These are phyloP conservation scores for Dreissena rostriformis DNA, from an alignment of 1,140 invertebrate genomes.

Conservation along the genomic window DNA sequence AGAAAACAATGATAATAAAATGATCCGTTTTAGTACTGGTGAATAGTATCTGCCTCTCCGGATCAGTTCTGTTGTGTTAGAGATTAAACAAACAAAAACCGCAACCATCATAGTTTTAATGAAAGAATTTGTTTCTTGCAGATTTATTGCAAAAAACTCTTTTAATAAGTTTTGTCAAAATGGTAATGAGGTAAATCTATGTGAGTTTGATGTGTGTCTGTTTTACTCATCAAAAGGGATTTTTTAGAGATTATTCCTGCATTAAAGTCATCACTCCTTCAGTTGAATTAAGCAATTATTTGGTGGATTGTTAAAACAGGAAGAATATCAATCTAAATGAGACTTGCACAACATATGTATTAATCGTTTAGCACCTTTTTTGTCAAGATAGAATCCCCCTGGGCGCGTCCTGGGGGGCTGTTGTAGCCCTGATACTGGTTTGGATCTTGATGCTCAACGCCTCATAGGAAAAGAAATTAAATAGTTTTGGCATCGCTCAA, in stretches of 20 bases:
- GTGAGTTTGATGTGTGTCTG: not conserved
- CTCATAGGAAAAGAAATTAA: constrained; percentile 49
- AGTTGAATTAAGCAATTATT: not conserved
- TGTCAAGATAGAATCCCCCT: not conserved
- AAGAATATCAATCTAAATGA: not conserved
- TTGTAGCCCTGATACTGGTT: constrained; percentile 14
- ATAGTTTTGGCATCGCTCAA: constrained; percentile 15
- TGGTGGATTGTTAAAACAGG: not conserved
- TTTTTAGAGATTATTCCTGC: not conserved
- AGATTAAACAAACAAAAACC: not conserved
- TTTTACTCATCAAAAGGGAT: not conserved
- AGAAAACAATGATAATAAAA: too few species aligned
- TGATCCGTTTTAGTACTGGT: too few species aligned
- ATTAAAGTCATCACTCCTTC: not conserved
- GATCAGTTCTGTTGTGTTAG: not conserved
- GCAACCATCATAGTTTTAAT: not conserved
- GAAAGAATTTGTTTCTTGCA: too few species aligned
- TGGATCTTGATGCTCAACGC: constrained; percentile 38
- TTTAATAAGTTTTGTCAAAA: constrained; percentile 11
- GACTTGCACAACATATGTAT: constrained; percentile 34
- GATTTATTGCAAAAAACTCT: not conserved
- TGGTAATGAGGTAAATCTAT: not conserved
- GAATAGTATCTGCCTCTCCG: too few species aligned
- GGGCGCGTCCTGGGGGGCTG: not conserved
- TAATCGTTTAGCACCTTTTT: constrained; percentile 25